These are phyloP conservation scores for Crepidodera aurea DNA, from an alignment of 2,888 invertebrate genomes.

Conservation along the genomic window DNA sequence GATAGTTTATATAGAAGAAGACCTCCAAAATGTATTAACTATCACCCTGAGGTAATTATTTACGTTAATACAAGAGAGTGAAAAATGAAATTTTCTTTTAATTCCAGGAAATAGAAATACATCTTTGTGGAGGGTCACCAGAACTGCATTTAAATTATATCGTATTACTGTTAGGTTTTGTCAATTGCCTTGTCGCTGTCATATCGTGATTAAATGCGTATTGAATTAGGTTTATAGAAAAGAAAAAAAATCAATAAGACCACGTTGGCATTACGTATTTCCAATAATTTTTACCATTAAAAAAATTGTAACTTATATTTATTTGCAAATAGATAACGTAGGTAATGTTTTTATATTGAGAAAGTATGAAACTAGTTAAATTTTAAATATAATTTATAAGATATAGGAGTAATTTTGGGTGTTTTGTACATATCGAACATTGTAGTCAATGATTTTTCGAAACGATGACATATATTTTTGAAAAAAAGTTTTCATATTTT, in stretches of 20 bases:
- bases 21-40: slow-evolving; percentile 84
- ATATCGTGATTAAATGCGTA: slow-evolving; percentile 51
- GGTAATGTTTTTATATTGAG: slow-evolving; percentile 44
- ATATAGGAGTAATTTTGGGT: slow-evolving; percentile 56
- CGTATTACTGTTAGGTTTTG: slow-evolving; percentile 46
- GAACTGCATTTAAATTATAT: slow-evolving; percentile 42
- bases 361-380: slow-evolving; percentile 55
- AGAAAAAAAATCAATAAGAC: slow-evolving; percentile 33
- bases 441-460: slow-evolving; percentile 41
- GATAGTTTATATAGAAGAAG: slow-evolving; percentile 77
- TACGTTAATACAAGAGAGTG: too few relatives aligned
- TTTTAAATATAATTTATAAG: slow-evolving; percentile 59
- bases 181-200: slow-evolving; percentile 49
- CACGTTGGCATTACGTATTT: slow-evolving; percentile 35
- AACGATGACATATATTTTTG: slow-evolving; percentile 43
- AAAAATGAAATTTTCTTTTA: slow-evolving; percentile 23
- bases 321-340: slow-evolving; percentile 39
- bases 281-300: slow-evolving; percentile 33
- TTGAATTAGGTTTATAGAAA: slow-evolving; percentile 40
- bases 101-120: slow-evolving; percentile 72
- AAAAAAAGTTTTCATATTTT: slow-evolving; percentile 35
- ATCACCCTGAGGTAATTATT: slow-evolving; percentile 80
- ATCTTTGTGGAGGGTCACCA: slow-evolving; percentile 67
- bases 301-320: slow-evolving; percentile 38
- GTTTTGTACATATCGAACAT: slow-evolving; percentile 52